These are phyloP conservation scores for Dasyornis broadbenti DNA, from an alignment of 2,113 vertebrate species.

Conservation along the genomic window DNA sequence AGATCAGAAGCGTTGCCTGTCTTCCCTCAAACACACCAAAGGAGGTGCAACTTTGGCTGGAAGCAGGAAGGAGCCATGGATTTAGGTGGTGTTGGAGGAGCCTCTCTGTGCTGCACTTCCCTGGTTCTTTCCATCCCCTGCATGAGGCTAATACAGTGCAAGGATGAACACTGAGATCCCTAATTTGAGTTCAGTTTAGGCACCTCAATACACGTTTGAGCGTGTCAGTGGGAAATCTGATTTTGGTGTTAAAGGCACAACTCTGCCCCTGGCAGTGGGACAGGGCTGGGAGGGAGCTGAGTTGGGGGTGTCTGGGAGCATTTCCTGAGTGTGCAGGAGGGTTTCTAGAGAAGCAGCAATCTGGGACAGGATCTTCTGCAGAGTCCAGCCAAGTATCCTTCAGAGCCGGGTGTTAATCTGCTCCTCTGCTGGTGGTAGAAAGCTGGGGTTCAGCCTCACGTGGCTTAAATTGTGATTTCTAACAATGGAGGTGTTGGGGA, in stretches of 20 bases:
- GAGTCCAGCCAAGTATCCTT: fast-evolving
- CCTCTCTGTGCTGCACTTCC: neutral
- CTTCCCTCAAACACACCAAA: neutral
- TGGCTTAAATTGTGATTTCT: neutral
- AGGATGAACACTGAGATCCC: neutral
- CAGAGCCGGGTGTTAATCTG: neutral
- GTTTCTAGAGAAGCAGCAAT: neutral
- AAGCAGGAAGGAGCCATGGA: neutral
- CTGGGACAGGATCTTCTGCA: neutral
- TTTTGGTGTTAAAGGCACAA: neutral
- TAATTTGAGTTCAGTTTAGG: neutral
- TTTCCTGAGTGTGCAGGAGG: neutral
- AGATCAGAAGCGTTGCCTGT: neutral
- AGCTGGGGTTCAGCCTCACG: neutral
- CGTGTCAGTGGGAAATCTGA: fast-evolving
- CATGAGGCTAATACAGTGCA: fast-evolving
- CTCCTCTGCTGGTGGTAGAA: neutral
- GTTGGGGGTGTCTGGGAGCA: neutral
- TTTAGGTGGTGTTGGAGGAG: neutral
- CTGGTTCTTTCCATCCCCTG: neutral
- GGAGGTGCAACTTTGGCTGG: neutral
- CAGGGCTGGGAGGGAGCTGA: neutral
- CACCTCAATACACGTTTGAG: neutral
- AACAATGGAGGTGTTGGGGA: neutral
- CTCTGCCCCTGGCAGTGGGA: neutral